Conservation (phyloP, 2,888 invertebrate species). For the Reticulitermes lucifugus region DNA sequence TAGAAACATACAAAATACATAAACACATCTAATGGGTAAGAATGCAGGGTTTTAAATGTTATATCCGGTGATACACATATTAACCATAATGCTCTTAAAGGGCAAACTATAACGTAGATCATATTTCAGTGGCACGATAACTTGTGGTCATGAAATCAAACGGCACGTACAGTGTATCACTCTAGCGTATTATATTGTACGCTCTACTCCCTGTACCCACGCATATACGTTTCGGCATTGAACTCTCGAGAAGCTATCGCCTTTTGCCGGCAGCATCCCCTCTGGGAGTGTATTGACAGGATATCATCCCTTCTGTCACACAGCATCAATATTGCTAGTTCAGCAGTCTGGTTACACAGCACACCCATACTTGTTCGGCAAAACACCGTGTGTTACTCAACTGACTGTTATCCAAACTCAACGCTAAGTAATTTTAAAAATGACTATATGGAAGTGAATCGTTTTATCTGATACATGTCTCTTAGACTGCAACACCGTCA, state of each 20-base stretch:
- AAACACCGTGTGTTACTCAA: background rate
- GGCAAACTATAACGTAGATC: no score
- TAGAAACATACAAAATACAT: no score
- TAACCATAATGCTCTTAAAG: no score
- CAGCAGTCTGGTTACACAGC: background rate
- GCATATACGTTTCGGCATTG: background rate
- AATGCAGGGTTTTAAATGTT: no score
- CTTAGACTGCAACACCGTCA: no score
- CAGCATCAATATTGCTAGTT: conserved; percentile 11
- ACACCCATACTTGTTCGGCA: background rate
- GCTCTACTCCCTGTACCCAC: background rate
- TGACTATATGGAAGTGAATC: no score
- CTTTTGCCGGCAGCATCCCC: background rate
- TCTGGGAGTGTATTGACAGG: background rate
- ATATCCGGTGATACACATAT: no score
- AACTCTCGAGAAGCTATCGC: background rate
- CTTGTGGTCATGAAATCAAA: no score
- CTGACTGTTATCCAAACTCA: background rate
- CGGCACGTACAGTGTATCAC: no score
- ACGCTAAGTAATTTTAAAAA: background rate
- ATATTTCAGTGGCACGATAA: no score
- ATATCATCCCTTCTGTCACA: background rate
- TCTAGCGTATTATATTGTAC: background rate
- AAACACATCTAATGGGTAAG: no score
- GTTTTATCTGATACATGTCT: no score